Evolutionary conservation across 2,113 vertebrate species (phyloP), one percentile per base, ranked within the genome.

Genomic region (Dicaeum eximium): DNA sequence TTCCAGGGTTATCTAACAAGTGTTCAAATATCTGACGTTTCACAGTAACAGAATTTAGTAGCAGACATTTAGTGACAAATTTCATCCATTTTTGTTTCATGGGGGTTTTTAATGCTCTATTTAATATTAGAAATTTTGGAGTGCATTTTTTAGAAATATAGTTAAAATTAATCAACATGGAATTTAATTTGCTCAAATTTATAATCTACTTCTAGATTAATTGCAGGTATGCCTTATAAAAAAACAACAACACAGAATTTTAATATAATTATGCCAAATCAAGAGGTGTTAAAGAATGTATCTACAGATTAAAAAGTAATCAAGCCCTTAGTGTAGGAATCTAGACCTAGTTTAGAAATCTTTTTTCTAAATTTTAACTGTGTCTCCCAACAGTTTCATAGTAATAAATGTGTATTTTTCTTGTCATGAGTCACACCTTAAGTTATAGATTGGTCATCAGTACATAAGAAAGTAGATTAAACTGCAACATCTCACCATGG

Each of bases 101-200:
- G 56, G 33, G 11, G 0, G 1, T 20, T 78, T 77, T 96, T 85
- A 67, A 85, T 94, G 28, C 10, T 82, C 20, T 53, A 94, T 91
- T 96, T 94, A 73, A 64, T 90, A 78, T 40, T 77, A 91, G 28
- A 93, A 95, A 80, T 1, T 86, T 73, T 70, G 11, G 40, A 60
- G 17, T 82, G 31, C 8, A 13, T 82, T 90, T 95, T 72, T 95
- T 73, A 81, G n/a, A 88, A 86, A 95, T 75, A 91, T 12, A 84
- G 35, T 89, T 95, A 50, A 86, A 40, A 74, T 74, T 87, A 95
- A 90, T 94, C 90, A 96, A 91, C 10, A 90, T 19, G 70, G 17
- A 95, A 82, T 77, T 12, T 64, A 94, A 94, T 96, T 96, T 97
- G 25, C 40, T 93, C 17, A 97, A 93, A 95, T 91, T 94, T 92